A percentile compares a stretch with the other conserved stretches of the same genome.
Conservation (phyloP, 2,113 vertebrate species). For the Electrona antarctica region DNA sequence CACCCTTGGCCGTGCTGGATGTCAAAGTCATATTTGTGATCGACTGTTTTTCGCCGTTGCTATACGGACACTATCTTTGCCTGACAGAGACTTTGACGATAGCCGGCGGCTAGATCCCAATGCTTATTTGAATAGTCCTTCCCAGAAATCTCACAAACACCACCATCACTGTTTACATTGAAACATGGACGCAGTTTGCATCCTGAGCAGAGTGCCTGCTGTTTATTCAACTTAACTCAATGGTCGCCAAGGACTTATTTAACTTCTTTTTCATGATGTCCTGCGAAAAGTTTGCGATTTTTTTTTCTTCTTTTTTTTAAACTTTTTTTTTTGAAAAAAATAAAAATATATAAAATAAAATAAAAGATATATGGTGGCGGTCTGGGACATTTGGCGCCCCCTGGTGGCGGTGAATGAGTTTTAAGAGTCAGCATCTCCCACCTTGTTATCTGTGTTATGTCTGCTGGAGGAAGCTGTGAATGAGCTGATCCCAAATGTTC, state of each 20-base stretch:
- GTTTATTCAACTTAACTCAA: conserved; percentile 37
- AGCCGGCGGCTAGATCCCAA: conserved; percentile 42
- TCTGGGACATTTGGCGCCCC: no score
- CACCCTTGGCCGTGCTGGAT: conserved; percentile 13
- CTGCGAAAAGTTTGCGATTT: no score
- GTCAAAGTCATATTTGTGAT: conserved; percentile 45
- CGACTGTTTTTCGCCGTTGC: conserved; percentile 63
- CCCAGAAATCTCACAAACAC: conserved; percentile 32
- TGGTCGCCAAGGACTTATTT: no score
- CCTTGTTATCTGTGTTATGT: conserved; percentile 34
- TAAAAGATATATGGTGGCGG: no score
- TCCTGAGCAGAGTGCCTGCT: conserved; percentile 22
- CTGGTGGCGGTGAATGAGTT: no score
- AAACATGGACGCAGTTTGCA: neutral
- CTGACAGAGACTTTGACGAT: conserved; percentile 48
- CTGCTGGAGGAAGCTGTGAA: conserved; percentile 3
- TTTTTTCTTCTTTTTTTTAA: no score
- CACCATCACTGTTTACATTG: conserved; percentile 14
- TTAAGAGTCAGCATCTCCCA: no score
- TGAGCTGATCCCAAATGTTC: conserved; percentile 26
- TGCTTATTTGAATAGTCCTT: conserved; percentile 22
- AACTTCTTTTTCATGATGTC: no score
- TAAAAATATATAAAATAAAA: no score
- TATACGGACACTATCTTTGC: conserved; percentile 60
- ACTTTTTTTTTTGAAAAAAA: no score